Evolutionary conservation across 2,797 vertebrate species (phyloP).

Genomic region (Pteropus rufus): DNA sequence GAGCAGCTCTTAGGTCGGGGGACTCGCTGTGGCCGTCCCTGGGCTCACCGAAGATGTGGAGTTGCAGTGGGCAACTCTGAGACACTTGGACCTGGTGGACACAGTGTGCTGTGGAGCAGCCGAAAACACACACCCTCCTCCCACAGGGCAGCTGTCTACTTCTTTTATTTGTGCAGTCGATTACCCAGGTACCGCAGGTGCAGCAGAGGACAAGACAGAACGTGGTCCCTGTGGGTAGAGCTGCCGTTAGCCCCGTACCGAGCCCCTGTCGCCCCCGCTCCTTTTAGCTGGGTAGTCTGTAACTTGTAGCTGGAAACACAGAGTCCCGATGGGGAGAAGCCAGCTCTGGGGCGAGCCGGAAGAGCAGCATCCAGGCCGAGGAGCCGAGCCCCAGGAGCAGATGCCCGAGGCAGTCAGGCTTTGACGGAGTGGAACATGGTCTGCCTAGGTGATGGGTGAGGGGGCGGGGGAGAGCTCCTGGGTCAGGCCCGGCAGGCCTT

Average conservation of each 20-base stretch:
- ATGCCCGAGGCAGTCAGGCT: too few species aligned
- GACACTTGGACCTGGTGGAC: neutral
- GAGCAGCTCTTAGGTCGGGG: neutral
- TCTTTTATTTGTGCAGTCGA: fast-evolving
- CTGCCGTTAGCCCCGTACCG: fast-evolving
- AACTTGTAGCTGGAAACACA: fast-evolving
- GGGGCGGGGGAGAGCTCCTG: neutral
- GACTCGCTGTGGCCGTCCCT: neutral
- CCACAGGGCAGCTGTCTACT: neutral
- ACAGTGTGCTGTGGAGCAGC: fast-evolving
- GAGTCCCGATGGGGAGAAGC: neutral
- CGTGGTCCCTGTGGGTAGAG: fast-evolving
- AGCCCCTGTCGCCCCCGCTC: fast-evolving
- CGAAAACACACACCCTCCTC: neutral
- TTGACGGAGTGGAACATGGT: too few species aligned
- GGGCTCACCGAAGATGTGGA: neutral
- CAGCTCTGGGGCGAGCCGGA: neutral
- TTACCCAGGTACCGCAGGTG: neutral
- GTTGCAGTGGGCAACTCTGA: neutral
- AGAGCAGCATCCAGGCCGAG: neutral
- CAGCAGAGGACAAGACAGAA: fast-evolving
- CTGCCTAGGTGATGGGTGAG: fast-evolving
- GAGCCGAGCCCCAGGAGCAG: fast-evolving
- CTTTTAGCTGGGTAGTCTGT: too few species aligned
- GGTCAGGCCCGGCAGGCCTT: neutral